phyloP scores from a whole-genome alignment of 2,797 vertebrate species.

The Gadopsis bispinosus region DNA sequence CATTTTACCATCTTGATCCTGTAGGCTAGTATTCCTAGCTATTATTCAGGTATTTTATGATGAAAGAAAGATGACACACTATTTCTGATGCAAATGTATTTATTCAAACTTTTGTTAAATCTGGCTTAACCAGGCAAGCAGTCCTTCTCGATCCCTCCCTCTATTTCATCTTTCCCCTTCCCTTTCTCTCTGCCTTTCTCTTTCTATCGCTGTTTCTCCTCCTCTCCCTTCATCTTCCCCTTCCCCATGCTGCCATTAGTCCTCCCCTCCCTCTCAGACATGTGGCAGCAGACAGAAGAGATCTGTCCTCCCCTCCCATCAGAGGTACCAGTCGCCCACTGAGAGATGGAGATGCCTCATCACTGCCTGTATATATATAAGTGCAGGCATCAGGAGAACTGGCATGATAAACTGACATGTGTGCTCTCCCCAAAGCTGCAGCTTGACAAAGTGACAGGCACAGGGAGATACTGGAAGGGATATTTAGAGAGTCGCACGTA shows the following conservation, averaged over 20 bases:
- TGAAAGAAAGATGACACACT: constrained; percentile 36
- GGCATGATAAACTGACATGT: constrained; percentile 41
- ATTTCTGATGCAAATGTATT: constrained; percentile 53
- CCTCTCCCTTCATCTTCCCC: constrained; percentile 24
- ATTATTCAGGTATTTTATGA: constrained; percentile 32
- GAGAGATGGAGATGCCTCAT: constrained; percentile 58
- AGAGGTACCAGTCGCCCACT: constrained; percentile 43
- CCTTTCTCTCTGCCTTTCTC: neutral
- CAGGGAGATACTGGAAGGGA: constrained; percentile 9
- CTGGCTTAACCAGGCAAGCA: constrained; percentile 34
- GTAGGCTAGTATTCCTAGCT: neutral
- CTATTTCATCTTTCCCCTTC: constrained; percentile 26
- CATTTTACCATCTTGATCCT: constrained; percentile 21
- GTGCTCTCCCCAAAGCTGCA: constrained; percentile 31
- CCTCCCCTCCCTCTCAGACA: constrained; percentile 17
- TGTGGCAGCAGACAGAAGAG: constrained; percentile 56
- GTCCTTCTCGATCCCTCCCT: neutral
- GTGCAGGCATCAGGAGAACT: constrained; percentile 38
- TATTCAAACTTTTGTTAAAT: constrained; percentile 39
- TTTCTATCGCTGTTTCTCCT: neutral
- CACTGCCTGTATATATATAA: constrained; percentile 54
- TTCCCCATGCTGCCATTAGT: constrained; percentile 50
- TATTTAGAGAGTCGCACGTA: constrained; percentile 11
- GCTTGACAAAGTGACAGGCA: constrained; percentile 43
- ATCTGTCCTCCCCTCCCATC: constrained; percentile 57